Conservation (phyloP, 2,888 invertebrate species). For the Pollenia angustigena region DNA sequence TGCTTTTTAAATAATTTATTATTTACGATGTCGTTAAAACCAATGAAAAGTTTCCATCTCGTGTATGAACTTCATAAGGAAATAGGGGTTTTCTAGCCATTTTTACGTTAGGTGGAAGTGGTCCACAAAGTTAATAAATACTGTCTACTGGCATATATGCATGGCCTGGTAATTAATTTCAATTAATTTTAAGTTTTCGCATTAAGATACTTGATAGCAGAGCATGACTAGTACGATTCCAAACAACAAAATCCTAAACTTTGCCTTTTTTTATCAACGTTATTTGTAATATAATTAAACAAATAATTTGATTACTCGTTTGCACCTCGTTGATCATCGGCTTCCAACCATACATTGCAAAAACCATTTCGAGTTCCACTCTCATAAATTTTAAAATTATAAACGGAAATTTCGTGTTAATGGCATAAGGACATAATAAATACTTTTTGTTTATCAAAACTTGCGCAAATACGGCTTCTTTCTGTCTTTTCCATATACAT, state of each 20-base stretch:
- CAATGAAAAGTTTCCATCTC: not conserved
- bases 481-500: too few relatives aligned
- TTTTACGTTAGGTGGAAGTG: not conserved
- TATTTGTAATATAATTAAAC: not conserved
- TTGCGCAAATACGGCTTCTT: too few relatives aligned
- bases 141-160: not conserved
- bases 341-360: not conserved
- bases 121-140: not conserved
- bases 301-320: not conserved
- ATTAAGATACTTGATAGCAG: not conserved
- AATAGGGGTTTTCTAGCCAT: not conserved
- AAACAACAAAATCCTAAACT: not conserved
- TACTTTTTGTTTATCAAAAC: too few relatives aligned
- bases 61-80: not conserved
- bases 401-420: not conserved
- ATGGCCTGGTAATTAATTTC: conserved; percentile 7
- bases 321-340: not conserved
- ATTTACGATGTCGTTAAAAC: not conserved
- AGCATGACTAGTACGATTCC: not conserved
- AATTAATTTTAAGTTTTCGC: not conserved
- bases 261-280: not conserved
- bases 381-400: too few relatives aligned
- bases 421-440: too few relatives aligned
- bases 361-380: too few relatives aligned
- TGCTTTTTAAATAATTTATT: not conserved